A percentile compares a stretch with the other conserved stretches of the same genome.
phyloP scores from a whole-genome alignment of 2,113 vertebrate species.

The Paralichthys olivaceus region DNA sequence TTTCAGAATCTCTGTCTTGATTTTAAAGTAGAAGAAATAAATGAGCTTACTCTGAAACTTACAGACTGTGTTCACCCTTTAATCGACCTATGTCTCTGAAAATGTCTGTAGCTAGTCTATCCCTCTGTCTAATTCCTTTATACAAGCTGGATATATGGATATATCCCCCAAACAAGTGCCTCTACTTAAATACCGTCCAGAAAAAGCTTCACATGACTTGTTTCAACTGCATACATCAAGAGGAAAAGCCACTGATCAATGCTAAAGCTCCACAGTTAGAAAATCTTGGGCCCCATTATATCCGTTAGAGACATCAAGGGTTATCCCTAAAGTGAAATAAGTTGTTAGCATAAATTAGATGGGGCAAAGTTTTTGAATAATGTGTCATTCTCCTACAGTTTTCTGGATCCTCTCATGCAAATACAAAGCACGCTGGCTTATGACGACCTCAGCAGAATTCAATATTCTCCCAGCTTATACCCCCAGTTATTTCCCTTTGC shows the following conservation, averaged over 20 bases:
- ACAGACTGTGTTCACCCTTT: conserved; percentile 23
- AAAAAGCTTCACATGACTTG: conserved; percentile 24
- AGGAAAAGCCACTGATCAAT: conserved; percentile 42
- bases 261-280: conserved; percentile 31
- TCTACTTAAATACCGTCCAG: conserved; percentile 26
- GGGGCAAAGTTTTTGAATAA: conserved; percentile 57
- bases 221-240: conserved; percentile 41
- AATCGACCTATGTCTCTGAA: conserved; percentile 12
- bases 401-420: conserved; percentile 47
- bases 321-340: conserved; percentile 67
- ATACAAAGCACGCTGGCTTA: conserved; percentile 57
- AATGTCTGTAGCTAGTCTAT: conserved; percentile 4
- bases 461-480: conserved; percentile 63
- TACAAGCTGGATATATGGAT: conserved; percentile 30
- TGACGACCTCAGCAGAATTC: conserved; percentile 72
- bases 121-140: conserved; percentile 11
- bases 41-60: conserved; percentile 29
- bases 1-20: conserved; percentile 44
- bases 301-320: conserved; percentile 41
- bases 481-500: conserved; percentile 57
- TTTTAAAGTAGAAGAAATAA: conserved; percentile 46
- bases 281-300: background rate
- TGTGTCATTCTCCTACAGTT: conserved; percentile 45
- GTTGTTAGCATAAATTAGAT: conserved; percentile 66
- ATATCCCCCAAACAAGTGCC: conserved; percentile 53